Base-by-base conservation (phyloP, 2,113 vertebrate species). In the Axis porcinus region DNA sequence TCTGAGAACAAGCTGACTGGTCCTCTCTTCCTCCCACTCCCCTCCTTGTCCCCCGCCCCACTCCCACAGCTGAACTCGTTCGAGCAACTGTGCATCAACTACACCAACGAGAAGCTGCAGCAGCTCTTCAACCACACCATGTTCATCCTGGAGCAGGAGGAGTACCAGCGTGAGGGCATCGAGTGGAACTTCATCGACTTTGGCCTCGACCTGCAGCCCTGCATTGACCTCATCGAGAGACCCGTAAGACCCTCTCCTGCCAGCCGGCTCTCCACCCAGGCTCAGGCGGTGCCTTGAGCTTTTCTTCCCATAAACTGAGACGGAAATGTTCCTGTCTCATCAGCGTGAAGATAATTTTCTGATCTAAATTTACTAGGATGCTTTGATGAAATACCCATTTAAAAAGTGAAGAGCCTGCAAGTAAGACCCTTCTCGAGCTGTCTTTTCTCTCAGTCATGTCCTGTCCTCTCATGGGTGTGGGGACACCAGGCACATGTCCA, bases 171-270 rank as follows among this genome's bases (percentile, higher is more conserved):
- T 0, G 99, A 99, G 98, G 99, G 99, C 83, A 99, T 99, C 43
- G 99, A 99, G 98, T 99, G 99, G 99, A 99, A 99, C 98, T 99
- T 99, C 98, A 99, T 99, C 54, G 99, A 99, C 97, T 99, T 99
- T 0, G 99, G 99, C 79, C 99, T 99, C 4, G 99, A 99, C 86
- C 99, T 99, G 97, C 99, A 99, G 98, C 99, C 99, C 15, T 99
- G 99, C 98, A 99, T 99, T 17, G 99, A 99, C 96, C 99, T 99
- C 76, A 99, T 99, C 0, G 99, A 99, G 98, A 99, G 99, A 94
- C 99, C 99, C 30, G 99, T 99, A 95, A 98, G 99, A 87, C 43
- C 33, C 1, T 30, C 11, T 1, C 10, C 25, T 8, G 3, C n/a
- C 3, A 0, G 2, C 12, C 13, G 1, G 30, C 87, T 54, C 33